A percentile compares a stretch with the other conserved stretches of the same genome.
Conservation (phyloP, 2,888 invertebrate species). For the Phyllotreta cruciferae region DNA sequence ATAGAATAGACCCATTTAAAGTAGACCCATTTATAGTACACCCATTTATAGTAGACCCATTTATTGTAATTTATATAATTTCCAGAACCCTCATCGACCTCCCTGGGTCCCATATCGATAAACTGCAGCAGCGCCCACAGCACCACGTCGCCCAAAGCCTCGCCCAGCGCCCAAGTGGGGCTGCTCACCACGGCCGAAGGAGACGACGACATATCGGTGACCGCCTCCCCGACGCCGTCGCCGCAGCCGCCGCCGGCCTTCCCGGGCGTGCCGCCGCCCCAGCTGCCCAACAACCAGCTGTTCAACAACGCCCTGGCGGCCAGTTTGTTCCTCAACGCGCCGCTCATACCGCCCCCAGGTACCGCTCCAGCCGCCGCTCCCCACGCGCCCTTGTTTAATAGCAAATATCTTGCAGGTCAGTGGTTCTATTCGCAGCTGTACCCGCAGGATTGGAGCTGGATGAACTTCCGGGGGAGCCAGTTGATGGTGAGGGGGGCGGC, state of each 20-base stretch:
- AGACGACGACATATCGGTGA: constrained; percentile 68
- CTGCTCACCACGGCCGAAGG: constrained; percentile 61
- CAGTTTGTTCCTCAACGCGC: constrained; percentile 77
- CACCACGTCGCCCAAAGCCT: constrained; percentile 74
- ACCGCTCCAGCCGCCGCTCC: constrained; percentile 59
- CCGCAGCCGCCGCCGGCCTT: constrained; percentile 61
- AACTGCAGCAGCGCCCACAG: constrained; percentile 69
- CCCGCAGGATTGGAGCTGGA: constrained; percentile 75
- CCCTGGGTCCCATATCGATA: constrained; percentile 59
- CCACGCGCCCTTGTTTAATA: no score
- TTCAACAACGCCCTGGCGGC: constrained; percentile 71
- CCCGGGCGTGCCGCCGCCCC: constrained; percentile 56
- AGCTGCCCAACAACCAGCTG: constrained; percentile 56
- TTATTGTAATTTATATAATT: no score
- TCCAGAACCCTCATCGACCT: constrained; percentile 20
- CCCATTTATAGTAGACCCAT: no score
- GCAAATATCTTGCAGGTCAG: constrained; percentile 61
- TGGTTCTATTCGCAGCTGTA: constrained; percentile 82
- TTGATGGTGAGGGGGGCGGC: constrained; percentile 41
- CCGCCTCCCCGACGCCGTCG: constrained; percentile 68
- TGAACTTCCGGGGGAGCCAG: constrained; percentile 61
- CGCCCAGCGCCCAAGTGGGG: constrained; percentile 60
- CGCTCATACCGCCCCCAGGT: constrained; percentile 76
- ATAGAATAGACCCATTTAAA: no score
- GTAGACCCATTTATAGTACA: no score